These are phyloP conservation scores for Papio anubis DNA, from an alignment of 2,113 vertebrate species.

Conservation along the genomic window DNA sequence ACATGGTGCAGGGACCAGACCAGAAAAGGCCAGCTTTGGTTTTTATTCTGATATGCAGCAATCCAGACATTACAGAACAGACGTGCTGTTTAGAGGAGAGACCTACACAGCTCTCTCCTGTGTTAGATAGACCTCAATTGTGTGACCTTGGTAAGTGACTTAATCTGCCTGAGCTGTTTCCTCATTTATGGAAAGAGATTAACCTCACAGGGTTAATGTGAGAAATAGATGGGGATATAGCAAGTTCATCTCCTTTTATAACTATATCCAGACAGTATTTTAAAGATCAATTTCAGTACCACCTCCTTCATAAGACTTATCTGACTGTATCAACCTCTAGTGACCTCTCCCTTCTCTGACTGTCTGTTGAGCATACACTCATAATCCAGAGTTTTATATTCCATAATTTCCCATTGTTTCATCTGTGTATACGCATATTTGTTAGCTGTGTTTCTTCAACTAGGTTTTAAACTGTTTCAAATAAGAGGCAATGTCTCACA, in stretches of 20 bases:
- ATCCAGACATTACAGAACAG: neutral
- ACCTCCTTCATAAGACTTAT: neutral
- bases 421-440: neutral
- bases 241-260: neutral
- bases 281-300: neutral
- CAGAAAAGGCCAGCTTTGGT: neutral
- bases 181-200: conserved; percentile 59
- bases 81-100: neutral
- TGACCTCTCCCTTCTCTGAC: neutral
- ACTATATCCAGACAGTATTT: neutral
- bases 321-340: neutral
- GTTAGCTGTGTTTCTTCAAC: neutral
- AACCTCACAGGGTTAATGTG: conserved; percentile 51
- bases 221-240: neutral
- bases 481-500: neutral
- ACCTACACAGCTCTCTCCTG: neutral
- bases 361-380: rapidly evolving
- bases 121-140: neutral
- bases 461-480: neutral
- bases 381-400: neutral
- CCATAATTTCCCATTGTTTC: no score
- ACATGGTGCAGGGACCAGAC: rapidly evolving
- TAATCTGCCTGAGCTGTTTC: neutral
- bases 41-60: neutral
- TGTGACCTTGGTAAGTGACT: conserved; percentile 40